Conservation (phyloP, 2,113 vertebrate genomes). For the Corythoichthys haematopterus region DNA sequence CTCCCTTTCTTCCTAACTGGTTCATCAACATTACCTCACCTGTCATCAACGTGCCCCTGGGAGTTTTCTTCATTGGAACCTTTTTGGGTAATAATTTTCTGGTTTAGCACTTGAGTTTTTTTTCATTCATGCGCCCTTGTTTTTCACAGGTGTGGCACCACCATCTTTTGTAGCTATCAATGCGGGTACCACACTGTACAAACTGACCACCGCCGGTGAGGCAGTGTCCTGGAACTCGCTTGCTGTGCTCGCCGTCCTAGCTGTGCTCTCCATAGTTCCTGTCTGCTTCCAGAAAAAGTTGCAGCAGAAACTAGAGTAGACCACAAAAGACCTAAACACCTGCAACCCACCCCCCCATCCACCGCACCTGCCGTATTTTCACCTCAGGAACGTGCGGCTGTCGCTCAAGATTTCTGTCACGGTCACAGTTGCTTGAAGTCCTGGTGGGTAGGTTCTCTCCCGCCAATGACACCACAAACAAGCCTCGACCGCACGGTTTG, state of each 20-base stretch:
- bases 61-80: slow-evolving; percentile 96
- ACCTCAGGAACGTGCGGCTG: slow-evolving; percentile 69
- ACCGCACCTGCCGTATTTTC: slow-evolving; percentile 17
- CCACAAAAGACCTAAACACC: slow-evolving; percentile 18
- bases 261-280: slow-evolving; percentile 89
- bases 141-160: slow-evolving; percentile 85
- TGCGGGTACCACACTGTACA: slow-evolving; percentile 94
- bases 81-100: slow-evolving; percentile 85
- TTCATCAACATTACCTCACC: slow-evolving; percentile 99
- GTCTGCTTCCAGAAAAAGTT: slow-evolving; percentile 93
- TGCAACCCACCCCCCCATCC: slow-evolving; percentile 24
- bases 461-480: slow-evolving; percentile 1
- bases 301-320: slow-evolving; percentile 90
- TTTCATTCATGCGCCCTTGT: slow-evolving; percentile 12
- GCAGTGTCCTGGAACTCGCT: slow-evolving; percentile 98
- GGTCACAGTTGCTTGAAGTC: slow-evolving; percentile 10
- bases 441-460: slow-evolving; percentile 14
- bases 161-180: slow-evolving; percentile 98
- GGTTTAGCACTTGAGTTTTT: slow-evolving; percentile 1
- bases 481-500: slow-evolving; percentile 34
- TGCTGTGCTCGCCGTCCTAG: slow-evolving; percentile 85
- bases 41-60: slow-evolving; percentile 93
- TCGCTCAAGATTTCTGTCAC: slow-evolving; percentile 26
- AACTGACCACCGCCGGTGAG: slow-evolving; percentile 95
- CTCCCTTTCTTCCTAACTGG: slow-evolving; percentile 98